phyloP scores from a whole-genome alignment of 2,888 invertebrate species.

The Invenusta paracnida region DNA sequence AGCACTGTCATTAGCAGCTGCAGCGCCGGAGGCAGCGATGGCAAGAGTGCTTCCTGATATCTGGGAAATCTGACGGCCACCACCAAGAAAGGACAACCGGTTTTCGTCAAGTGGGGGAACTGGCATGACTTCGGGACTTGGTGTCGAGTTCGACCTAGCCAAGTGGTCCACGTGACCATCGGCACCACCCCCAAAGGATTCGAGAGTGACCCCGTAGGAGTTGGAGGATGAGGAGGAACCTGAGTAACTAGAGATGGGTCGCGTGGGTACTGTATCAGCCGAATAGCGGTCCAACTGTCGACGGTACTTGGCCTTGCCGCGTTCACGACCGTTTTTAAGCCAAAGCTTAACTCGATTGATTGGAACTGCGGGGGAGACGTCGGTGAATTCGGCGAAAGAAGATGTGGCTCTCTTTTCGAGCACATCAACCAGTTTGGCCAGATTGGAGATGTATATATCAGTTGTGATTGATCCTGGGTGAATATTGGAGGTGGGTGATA shows the following conservation, averaged over 20 bases:
- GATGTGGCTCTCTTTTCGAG: not conserved
- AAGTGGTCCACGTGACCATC: not conserved
- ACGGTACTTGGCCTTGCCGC: conserved; percentile 20
- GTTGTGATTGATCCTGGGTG: too few relatives aligned
- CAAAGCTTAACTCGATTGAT: not conserved
- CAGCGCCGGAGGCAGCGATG: not conserved
- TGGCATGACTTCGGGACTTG: not conserved
- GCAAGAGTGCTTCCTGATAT: not conserved
- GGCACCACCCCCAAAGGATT: not conserved
- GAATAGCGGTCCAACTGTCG: conserved; percentile 13
- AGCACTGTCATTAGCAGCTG: not conserved
- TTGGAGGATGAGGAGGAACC: not conserved
- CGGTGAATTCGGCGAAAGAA: not conserved
- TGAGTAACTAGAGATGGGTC: not conserved
- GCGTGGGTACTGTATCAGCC: conserved; percentile 2
- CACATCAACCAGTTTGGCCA: not conserved
- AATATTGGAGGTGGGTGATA: not conserved
- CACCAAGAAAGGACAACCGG: not conserved
- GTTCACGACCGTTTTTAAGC: not conserved
- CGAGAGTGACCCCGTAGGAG: not conserved
- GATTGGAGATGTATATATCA: not conserved
- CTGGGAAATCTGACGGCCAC: not conserved
- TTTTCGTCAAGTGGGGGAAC: not conserved
- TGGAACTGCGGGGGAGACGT: not conserved
- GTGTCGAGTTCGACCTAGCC: not conserved